Base-by-base conservation (phyloP, 2,797 vertebrate species). In the Micromesistius poutassou region DNA sequence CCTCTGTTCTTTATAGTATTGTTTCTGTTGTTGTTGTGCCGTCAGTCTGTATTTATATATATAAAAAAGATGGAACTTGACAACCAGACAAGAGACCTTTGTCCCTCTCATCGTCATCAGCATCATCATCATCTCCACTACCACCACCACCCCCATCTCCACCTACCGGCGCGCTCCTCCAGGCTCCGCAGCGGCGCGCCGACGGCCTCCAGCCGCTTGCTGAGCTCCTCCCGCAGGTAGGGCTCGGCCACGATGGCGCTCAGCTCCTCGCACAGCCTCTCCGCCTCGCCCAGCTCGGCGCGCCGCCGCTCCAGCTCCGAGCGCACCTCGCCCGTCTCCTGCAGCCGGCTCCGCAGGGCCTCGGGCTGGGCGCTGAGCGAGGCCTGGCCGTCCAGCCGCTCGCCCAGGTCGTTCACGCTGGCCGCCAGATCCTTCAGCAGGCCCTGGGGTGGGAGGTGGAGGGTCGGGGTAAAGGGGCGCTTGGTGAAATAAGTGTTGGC, bases 191-290 rank as follows among this genome's bases (percentile, higher is more conserved):
- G 95, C 1, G 98, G 98, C 13, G 93, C 90, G 0, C 95, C 94
- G 82, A 99, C 96, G 0, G 95, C 95, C 87, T 97, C 95, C 87
- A 99, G 93, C 4, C 97, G 95, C 81, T 99, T 99, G 81, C 90
- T 94, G 46, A 99, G 91, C 91, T 99, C 98, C n/a, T 99, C 97
- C 85, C 95, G 95, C 85, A 99, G 96, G 87, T 99, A 99, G 1
- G 97, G 96, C 78, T 99, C 98, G 2, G 93, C 96, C 7, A 99
- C 96, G 68, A 99, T 96, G 74, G 91, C 0, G 0, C 96, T 98
- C 73, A 99, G 94, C 84, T 97, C 97, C 30, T 86, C 78, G 10
- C 97, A 99, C 73, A 99, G 94, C 76, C 72, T 82, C 91, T 97
- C 94, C 0, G 97, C 97, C 88, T 96, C 95, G 0, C 82, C 78